Evolutionary conservation across 2,888 invertebrate genomes (phyloP).

Genomic region (Opisthograptis luteolata): DNA sequence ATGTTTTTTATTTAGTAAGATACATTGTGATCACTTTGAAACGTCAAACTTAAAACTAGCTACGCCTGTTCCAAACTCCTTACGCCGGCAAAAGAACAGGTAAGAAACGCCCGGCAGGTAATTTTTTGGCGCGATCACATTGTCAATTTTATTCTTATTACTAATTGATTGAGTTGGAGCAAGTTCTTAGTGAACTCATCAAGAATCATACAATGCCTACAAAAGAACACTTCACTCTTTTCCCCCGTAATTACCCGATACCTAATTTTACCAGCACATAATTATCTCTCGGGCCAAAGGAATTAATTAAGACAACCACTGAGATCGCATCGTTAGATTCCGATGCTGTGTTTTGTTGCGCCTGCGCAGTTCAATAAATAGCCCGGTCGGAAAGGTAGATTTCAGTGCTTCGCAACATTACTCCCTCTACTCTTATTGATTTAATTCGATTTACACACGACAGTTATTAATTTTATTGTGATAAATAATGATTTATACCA

Average conservation of each 20-base stretch:
- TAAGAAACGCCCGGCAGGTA: too few relatives aligned
- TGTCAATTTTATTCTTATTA: too few relatives aligned
- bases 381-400: constrained; percentile 15
- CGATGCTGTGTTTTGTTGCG: constrained; percentile 35
- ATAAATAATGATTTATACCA: not conserved
- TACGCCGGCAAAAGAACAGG: too few relatives aligned
- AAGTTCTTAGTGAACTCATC: too few relatives aligned
- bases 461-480: too few relatives aligned
- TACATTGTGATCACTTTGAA: too few relatives aligned
- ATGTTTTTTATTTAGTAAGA: too few relatives aligned
- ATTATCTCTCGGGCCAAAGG: constrained; percentile 5
- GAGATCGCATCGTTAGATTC: constrained; percentile 35
- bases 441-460: not conserved
- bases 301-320: constrained; percentile 40
- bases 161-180: too few relatives aligned
- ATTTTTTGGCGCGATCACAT: too few relatives aligned
- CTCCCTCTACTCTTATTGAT: not conserved
- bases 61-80: too few relatives aligned
- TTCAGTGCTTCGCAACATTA: not conserved
- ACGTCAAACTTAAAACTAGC: too few relatives aligned
- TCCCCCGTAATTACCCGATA: constrained; percentile 3
- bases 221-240: not conserved
- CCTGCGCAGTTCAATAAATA: constrained; percentile 21
- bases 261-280: constrained; percentile 14
- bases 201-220: not conserved